Percentiles rank a stretch among this genome's conserved stretches.
These are phyloP conservation scores for Ectemnius continuus DNA, from an alignment of 2,888 invertebrate genomes.

Conservation along the genomic window DNA sequence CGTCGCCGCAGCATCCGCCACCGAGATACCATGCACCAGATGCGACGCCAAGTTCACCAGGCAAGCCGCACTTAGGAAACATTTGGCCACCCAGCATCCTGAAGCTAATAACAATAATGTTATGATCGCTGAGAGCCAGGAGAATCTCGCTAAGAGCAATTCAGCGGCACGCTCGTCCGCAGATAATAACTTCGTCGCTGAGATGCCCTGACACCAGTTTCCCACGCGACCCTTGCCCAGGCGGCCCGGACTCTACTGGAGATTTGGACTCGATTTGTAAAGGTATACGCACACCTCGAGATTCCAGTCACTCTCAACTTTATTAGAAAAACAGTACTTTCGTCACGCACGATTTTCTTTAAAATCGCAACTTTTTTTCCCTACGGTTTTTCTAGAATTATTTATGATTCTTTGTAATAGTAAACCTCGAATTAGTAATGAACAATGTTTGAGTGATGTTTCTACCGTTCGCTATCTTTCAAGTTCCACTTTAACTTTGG, in stretches of 20 bases:
- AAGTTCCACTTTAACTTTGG: too few species aligned
- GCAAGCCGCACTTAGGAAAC: slow-evolving; percentile 72
- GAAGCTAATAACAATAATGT: slow-evolving; percentile 54
- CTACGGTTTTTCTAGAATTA: too few species aligned
- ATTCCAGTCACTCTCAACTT: too few species aligned
- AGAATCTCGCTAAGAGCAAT: slow-evolving; percentile 36
- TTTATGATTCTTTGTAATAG: too few species aligned
- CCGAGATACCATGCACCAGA: slow-evolving; percentile 69
- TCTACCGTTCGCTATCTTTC: too few species aligned
- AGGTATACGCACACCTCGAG: background rate
- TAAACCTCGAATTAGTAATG: too few species aligned
- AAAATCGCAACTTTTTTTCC: too few species aligned
- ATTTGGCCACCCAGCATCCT: slow-evolving; percentile 70
- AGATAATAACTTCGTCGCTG: slow-evolving; percentile 49
- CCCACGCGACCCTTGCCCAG: slow-evolving; percentile 74
- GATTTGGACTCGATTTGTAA: slow-evolving; percentile 76
- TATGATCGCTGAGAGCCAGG: slow-evolving; percentile 24
- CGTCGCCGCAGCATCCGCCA: slow-evolving; percentile 12
- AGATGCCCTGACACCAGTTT: slow-evolving; percentile 75
- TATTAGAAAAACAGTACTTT: too few species aligned
- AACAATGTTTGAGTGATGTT: too few species aligned
- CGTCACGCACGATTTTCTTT: too few species aligned
- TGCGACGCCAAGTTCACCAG: slow-evolving; percentile 75
- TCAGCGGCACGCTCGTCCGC: slow-evolving; percentile 50
- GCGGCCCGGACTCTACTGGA: slow-evolving; percentile 74